These are phyloP conservation scores for Lethrus apterus DNA, from an alignment of 1,140 invertebrate species.

Conservation along the genomic window DNA sequence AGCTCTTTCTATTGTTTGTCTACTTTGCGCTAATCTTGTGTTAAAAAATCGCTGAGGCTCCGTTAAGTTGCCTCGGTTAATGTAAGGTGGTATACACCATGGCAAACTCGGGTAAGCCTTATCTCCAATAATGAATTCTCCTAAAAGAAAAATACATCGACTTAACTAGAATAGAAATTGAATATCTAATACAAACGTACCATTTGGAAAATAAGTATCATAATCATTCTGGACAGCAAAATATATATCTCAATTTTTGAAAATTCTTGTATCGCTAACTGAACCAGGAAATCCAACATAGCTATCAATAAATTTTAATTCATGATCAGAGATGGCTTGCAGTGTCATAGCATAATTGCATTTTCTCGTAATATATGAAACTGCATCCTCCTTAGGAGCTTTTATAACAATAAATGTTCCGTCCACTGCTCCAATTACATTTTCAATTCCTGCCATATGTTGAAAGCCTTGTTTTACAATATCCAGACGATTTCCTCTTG, in stretches of 20 bases:
- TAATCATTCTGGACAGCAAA: neutral
- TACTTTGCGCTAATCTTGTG: neutral
- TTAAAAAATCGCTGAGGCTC: slow-evolving; percentile 33
- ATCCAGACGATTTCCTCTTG: slow-evolving; percentile 2
- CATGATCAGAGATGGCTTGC: slow-evolving; percentile 5
- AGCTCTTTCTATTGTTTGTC: slow-evolving; percentile 3
- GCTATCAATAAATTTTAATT: slow-evolving; percentile 14
- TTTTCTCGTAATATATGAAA: slow-evolving; percentile 22
- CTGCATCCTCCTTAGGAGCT: slow-evolving; percentile 19
- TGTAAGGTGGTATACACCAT: slow-evolving; percentile 33
- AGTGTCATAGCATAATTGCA: slow-evolving; percentile 20
- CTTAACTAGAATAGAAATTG: slow-evolving; percentile 18
- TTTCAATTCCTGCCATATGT: neutral
- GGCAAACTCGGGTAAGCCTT: slow-evolving; percentile 34
- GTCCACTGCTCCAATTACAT: slow-evolving; percentile 19
- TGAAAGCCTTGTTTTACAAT: neutral
- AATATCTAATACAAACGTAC: no score
- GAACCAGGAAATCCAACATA: slow-evolving; percentile 18
- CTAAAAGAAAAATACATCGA: neutral
- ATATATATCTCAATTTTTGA: slow-evolving; percentile 20
- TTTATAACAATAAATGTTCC: slow-evolving; percentile 23
- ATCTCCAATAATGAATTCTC: slow-evolving; percentile 33
- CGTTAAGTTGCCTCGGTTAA: slow-evolving; percentile 33
- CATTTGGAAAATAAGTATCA: slow-evolving; percentile 3
- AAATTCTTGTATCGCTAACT: slow-evolving; percentile 19